These are phyloP conservation scores for Gorsachius magnificus DNA, from an alignment of 2,797 vertebrate species.

Conservation along the genomic window DNA sequence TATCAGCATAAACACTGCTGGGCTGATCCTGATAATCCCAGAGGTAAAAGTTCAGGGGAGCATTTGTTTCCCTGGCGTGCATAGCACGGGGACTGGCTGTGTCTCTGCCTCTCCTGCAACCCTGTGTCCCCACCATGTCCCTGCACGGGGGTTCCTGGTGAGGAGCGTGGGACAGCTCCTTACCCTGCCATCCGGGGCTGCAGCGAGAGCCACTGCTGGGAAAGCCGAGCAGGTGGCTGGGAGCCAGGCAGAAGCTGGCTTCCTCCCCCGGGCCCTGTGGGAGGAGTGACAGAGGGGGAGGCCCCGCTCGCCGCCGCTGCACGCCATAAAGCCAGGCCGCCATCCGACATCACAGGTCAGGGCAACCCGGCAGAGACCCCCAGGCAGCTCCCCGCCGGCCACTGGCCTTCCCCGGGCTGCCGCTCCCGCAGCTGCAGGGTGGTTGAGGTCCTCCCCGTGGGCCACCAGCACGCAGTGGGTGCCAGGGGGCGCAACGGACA, in stretches of 20 bases:
- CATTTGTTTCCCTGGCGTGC: neutral
- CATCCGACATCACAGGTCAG: fast-evolving
- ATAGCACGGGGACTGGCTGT: fast-evolving
- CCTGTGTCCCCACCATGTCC: neutral
- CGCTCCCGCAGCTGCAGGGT: neutral
- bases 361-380: fast-evolving
- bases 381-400: fast-evolving
- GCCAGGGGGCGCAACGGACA: fast-evolving
- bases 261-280: neutral
- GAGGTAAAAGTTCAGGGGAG: neutral
- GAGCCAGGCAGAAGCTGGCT: neutral
- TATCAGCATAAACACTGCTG: neutral
- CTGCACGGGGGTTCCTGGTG: fast-evolving
- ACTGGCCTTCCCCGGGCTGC: neutral
- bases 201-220: fast-evolving
- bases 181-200: fast-evolving
- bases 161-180: fast-evolving
- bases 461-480: neutral
- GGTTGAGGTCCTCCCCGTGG: neutral
- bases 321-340: fast-evolving
- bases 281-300: neutral
- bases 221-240: fast-evolving
- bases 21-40: neutral
- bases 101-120: neutral
- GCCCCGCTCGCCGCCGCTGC: fast-evolving